Percentiles rank a stretch among this genome's conserved stretches.
Conservation (phyloP, 2,888 invertebrate species). For the Diachrysia chrysitis region DNA sequence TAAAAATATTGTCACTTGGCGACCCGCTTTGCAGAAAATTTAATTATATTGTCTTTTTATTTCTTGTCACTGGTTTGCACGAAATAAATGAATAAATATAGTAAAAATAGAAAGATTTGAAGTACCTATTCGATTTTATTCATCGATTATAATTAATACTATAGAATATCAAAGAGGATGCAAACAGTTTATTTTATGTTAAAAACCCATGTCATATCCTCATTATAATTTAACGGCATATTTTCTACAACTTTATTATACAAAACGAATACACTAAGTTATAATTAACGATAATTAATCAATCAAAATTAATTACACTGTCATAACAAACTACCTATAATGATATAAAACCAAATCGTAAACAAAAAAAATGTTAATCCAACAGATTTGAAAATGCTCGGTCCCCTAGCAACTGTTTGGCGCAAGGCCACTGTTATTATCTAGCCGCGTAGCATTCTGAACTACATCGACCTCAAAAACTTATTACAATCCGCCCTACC, state of each 20-base stretch:
- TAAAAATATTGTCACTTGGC: background rate
- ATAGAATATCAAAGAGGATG: background rate
- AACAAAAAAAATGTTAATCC: slow-evolving; percentile 56
- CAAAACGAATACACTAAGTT: slow-evolving; percentile 51
- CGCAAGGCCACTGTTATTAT: slow-evolving; percentile 59
- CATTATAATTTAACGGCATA: slow-evolving; percentile 44
- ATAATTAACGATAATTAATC: slow-evolving; percentile 60
- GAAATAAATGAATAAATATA: background rate
- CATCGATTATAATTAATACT: background rate
- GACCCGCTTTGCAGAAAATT: background rate
- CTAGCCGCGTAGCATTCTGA: slow-evolving; percentile 62
- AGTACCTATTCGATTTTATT: background rate
- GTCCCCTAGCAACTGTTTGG: slow-evolving; percentile 36
- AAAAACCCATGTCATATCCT: slow-evolving; percentile 23
- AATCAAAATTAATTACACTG: slow-evolving; percentile 60
- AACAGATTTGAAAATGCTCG: slow-evolving; percentile 51
- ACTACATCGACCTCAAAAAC: slow-evolving; percentile 81
- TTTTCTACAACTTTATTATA: slow-evolving; percentile 45
- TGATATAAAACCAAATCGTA: slow-evolving; percentile 48
- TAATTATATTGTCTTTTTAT: background rate
- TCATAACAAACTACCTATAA: slow-evolving; percentile 58
- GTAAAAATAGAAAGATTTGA: background rate
- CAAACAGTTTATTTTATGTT: slow-evolving; percentile 6
- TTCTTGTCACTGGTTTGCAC: background rate
- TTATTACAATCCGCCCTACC: slow-evolving; percentile 84